A percentile compares a stretch with the other conserved stretches of the same genome.
Evolutionary conservation across 2,888 invertebrate genomes (phyloP).

Genomic region (Plebejus anna): DNA sequence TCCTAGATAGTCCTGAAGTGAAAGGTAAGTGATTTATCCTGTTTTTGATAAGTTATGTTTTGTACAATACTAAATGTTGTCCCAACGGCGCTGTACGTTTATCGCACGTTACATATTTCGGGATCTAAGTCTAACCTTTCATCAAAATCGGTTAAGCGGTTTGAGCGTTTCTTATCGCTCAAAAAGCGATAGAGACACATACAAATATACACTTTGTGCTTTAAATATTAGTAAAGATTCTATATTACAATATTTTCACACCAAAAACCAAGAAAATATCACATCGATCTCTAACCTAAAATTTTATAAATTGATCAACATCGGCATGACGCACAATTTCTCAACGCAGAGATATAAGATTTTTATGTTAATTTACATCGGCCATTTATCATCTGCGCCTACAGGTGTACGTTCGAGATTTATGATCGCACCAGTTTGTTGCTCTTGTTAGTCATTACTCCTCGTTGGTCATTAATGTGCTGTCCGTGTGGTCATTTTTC

Average conservation of each 20-base stretch:
- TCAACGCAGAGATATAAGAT: background rate
- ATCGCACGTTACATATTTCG: background rate
- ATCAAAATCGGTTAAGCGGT: no score
- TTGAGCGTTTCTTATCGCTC: no score
- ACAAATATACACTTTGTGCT: no score
- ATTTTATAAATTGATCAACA: background rate
- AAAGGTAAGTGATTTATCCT: background rate
- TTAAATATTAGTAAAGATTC: background rate
- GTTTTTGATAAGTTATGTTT: background rate
- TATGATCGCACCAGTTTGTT: background rate
- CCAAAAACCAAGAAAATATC: background rate
- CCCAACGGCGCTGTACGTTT: background rate
- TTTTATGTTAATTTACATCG: conserved; percentile 4
- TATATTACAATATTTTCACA: background rate
- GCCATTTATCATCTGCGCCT: conserved; percentile 10
- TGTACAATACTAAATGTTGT: background rate
- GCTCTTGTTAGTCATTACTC: conserved; percentile 7
- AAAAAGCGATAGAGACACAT: no score
- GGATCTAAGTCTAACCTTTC: background rate
- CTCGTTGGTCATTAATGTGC: conserved; percentile 34
- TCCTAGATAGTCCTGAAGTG: background rate
- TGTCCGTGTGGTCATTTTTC: conserved; percentile 38
- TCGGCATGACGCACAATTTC: background rate
- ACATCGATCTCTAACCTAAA: background rate
- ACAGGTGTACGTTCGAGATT: conserved; percentile 6